Conservation (phyloP, 2,797 vertebrate species). For the Intellagama lesueurii region DNA sequence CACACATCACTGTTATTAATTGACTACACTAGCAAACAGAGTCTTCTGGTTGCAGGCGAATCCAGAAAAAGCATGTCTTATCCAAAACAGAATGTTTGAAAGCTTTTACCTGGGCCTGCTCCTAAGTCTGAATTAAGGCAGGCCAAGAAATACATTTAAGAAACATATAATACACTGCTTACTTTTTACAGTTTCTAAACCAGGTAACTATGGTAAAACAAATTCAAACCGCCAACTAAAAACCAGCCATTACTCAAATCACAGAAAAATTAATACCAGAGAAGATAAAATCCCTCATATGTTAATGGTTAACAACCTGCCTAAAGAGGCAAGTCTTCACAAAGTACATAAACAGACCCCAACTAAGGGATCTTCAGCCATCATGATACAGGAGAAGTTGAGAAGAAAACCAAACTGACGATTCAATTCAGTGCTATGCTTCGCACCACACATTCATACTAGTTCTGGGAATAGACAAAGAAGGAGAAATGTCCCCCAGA, state of each 20-base stretch:
- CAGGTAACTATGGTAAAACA: background rate
- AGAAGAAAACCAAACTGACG: background rate
- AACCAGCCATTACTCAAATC: background rate
- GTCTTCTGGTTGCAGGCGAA: background rate
- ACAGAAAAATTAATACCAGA: background rate
- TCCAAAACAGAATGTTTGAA: background rate
- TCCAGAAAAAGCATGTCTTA: background rate
- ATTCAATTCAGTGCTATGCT: background rate
- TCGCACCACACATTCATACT: background rate
- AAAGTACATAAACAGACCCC: too few species aligned
- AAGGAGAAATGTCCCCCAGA: background rate
- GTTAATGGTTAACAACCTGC: background rate
- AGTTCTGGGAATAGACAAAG: background rate
- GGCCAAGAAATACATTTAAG: background rate
- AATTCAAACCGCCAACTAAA: background rate
- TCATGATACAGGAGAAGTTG: background rate
- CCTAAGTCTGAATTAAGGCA: background rate
- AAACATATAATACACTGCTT: background rate
- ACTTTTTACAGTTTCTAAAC: background rate
- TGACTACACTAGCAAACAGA: background rate
- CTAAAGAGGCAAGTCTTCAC: background rate
- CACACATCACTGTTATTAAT: background rate
- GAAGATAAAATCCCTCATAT: background rate
- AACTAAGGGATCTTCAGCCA: background rate
- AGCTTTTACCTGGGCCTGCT: background rate